A percentile compares a stretch with the other conserved stretches of the same genome.
These are phyloP conservation scores for Ictalurus punctatus DNA, from an alignment of 2,113 vertebrate genomes.

Conservation along the genomic window DNA sequence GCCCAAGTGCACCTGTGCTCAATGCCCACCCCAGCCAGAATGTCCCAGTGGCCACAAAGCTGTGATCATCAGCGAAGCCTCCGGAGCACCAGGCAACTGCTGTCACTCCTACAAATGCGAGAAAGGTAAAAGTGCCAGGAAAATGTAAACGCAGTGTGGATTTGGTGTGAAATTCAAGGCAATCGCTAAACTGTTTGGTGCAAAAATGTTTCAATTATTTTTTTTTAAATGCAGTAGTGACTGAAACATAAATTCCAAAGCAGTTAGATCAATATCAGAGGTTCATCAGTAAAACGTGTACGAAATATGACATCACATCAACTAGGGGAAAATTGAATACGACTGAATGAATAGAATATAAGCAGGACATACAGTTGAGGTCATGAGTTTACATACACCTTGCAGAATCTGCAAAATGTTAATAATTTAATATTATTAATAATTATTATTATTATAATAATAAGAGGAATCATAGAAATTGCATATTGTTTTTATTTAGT, in stretches of 20 bases:
- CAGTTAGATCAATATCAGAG: background rate
- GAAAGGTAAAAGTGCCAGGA: slow-evolving; percentile 65
- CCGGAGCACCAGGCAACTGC: slow-evolving; percentile 74
- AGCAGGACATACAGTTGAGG: background rate
- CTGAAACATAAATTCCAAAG: background rate
- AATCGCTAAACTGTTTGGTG: background rate
- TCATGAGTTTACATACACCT: no score
- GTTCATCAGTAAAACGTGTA: background rate
- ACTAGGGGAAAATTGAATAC: background rate
- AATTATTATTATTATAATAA: no score
- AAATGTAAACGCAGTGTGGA: background rate
- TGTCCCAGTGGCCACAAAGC: slow-evolving; percentile 67
- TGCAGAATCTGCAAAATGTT: no score
- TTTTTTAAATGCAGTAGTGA: background rate
- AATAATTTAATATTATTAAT: no score
- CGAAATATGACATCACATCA: background rate
- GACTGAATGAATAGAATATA: background rate
- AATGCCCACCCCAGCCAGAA: slow-evolving; percentile 61
- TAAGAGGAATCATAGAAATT: no score
- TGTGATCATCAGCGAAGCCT: slow-evolving; percentile 62
- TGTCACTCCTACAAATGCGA: slow-evolving; percentile 73
- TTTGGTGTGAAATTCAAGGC: background rate
- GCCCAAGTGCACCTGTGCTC: slow-evolving; percentile 72
- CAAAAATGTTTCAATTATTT: background rate
- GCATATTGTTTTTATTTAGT: no score